phyloP scores from a whole-genome alignment of 2,797 vertebrate genomes.

The Parotocinclus haroldoi region DNA sequence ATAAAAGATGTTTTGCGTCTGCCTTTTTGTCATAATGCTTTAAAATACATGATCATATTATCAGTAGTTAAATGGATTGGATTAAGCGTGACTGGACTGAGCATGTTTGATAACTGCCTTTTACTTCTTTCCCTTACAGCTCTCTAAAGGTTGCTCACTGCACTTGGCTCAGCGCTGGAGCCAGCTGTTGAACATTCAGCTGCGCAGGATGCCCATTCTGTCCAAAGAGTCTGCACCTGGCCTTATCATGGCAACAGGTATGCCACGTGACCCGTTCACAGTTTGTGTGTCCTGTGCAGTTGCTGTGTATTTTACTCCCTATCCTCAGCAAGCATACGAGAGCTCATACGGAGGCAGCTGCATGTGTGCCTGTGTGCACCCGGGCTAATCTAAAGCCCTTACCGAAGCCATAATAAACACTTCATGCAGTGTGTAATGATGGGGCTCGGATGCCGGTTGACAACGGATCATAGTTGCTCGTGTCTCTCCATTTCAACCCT shows the following conservation, averaged over 20 bases:
- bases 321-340: too few species aligned
- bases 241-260: slow-evolving; percentile 93
- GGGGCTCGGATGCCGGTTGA: neutral
- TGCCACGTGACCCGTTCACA: slow-evolving; percentile 12
- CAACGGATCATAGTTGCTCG: slow-evolving; percentile 10
- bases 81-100: too few species aligned
- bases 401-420: slow-evolving; percentile 15
- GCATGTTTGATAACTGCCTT: too few species aligned
- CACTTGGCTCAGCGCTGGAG: slow-evolving; percentile 94
- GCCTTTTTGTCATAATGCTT: too few species aligned
- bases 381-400: slow-evolving; percentile 1
- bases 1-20: too few species aligned
- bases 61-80: too few species aligned
- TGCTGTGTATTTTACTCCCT: too few species aligned
- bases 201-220: slow-evolving; percentile 89
- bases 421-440: slow-evolving; percentile 24
- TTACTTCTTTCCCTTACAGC: slow-evolving; percentile 57
- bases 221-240: slow-evolving; percentile 95
- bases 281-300: neutral
- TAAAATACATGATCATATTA: too few species aligned
- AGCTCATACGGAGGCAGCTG: neutral
- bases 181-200: slow-evolving; percentile 91
- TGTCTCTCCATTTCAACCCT: slow-evolving; percentile 35
- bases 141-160: slow-evolving; percentile 88
- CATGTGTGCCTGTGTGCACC: neutral